These are phyloP conservation scores for Morus bassanus DNA, from an alignment of 2,797 vertebrate genomes.

Conservation along the genomic window DNA sequence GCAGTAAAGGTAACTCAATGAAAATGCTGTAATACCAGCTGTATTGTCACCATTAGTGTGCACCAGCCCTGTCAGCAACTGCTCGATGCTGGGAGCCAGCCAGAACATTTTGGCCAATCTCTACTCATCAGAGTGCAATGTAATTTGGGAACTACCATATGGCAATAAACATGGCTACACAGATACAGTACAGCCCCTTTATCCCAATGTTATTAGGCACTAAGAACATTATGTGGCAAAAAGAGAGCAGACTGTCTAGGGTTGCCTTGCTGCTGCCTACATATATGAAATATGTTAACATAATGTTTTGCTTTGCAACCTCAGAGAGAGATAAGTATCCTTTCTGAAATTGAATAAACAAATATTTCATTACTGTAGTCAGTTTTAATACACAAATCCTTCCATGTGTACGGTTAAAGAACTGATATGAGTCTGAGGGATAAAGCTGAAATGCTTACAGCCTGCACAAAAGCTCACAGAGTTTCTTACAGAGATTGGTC, in stretches of 20 bases:
- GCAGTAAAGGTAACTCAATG: background rate
- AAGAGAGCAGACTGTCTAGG: constrained; percentile 25
- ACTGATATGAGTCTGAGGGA: background rate
- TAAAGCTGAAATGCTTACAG: constrained; percentile 21
- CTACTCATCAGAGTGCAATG: background rate
- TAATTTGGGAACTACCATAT: constrained; percentile 66
- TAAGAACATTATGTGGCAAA: constrained; percentile 33
- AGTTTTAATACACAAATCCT: constrained; percentile 57
- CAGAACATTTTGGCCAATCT: constrained; percentile 41
- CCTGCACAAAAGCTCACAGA: background rate
- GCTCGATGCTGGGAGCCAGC: constrained; percentile 46
- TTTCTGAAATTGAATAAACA: constrained; percentile 58
- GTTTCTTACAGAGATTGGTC: background rate
- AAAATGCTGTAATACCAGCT: constrained; percentile 19
- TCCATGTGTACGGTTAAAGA: background rate
- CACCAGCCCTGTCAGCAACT: constrained; percentile 32
- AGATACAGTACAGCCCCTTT: constrained; percentile 24
- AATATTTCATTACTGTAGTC: constrained; percentile 50
- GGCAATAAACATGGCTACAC: constrained; percentile 54
- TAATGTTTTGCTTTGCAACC: constrained; percentile 26
- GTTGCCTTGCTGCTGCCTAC: background rate
- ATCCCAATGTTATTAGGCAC: background rate
- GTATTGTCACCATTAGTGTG: background rate
- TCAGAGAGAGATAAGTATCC: constrained; percentile 46
- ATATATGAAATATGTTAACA: constrained; percentile 11